Base-by-base conservation (phyloP, 1,140 invertebrate species). In the Tribolium madens region DNA sequence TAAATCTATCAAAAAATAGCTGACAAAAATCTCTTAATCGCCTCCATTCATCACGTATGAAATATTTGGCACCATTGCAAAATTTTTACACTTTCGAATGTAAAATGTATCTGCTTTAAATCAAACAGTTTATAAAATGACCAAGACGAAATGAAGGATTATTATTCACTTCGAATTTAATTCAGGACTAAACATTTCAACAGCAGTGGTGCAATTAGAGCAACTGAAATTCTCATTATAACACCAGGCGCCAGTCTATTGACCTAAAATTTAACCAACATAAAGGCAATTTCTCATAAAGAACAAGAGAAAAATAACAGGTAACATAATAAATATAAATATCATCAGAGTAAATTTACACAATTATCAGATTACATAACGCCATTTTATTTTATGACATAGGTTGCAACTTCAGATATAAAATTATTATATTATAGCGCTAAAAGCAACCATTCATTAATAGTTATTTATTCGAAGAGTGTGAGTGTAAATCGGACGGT, bases 191-290 rank as follows among this genome's bases (percentile, higher is more conserved):
- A 64, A 33, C n/a, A 33, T 64, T 64, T 64, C 57, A 64, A 33
- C 57, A 64, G 21, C 14, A 31, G 17, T 64, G 57, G 21, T 64
- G 57, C 26, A 64, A 64, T 64, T 33, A 64, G 57, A 64, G 26
- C 57, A 64, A 57, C 57, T 33, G 57, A 64, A 64, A 10, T 33
- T 15, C 57, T 64, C 57, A 64, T 64, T 64, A 64, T 33, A 33
- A 64, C 26, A 64, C 13, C 57, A 57, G 57, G 57, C 57, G 26
- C 26, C 57, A 64, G 26, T 33, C 57, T 33, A 57, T n/a, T 64
- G 57, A 64, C 57, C 57, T 33, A 64, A 64, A 64, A 64, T 31
- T 64, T 33, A 33, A 64, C n/a, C 21, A 64, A 64, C 36, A 42
- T 14, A 31, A 64, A 31, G 31, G 5, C n/a, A 64, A 26, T 64